Percentiles rank a stretch among this genome's conserved stretches.
Conservation (phyloP, 2,888 invertebrate genomes). For the Bimastos eiseni region DNA sequence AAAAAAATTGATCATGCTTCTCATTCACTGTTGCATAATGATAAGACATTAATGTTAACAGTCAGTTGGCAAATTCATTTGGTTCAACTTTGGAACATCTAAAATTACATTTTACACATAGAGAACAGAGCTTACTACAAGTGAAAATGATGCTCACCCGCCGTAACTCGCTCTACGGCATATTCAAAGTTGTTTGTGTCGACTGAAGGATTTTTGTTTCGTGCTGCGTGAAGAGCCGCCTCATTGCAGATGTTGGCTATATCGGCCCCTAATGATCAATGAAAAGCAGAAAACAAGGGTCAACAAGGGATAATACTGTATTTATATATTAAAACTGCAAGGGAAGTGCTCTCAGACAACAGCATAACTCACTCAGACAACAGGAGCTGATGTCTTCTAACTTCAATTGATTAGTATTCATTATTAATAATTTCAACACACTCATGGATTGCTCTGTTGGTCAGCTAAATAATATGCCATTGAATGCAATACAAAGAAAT, state of each 20-base stretch:
- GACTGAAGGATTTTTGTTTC: slow-evolving; percentile 73
- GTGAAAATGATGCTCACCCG: slow-evolving; percentile 66
- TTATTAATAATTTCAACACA: background rate
- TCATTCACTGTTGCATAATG: too few species aligned
- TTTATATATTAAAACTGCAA: background rate
- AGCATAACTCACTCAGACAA: background rate
- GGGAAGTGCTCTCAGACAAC: too few species aligned
- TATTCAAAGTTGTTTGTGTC: slow-evolving; percentile 80
- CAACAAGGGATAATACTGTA: background rate
- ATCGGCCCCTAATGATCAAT: slow-evolving; percentile 75
- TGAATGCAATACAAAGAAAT: slow-evolving; percentile 9
- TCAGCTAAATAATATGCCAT: background rate
- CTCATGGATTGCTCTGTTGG: background rate
- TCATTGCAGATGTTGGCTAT: slow-evolving; percentile 98
- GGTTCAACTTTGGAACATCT: background rate
- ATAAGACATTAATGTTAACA: background rate
- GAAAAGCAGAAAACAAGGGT: background rate
- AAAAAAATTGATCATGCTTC: too few species aligned
- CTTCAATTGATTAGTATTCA: background rate
- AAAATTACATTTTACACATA: background rate
- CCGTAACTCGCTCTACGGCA: slow-evolving; percentile 90
- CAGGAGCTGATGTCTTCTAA: background rate
- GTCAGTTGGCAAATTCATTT: background rate
- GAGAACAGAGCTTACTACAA: background rate
- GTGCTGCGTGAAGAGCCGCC: slow-evolving; percentile 91